Percentiles rank a stretch among this genome's conserved stretches.
These are phyloP conservation scores for Ammospiza nelsoni DNA, from an alignment of 2,113 vertebrate species.

Conservation along the genomic window DNA sequence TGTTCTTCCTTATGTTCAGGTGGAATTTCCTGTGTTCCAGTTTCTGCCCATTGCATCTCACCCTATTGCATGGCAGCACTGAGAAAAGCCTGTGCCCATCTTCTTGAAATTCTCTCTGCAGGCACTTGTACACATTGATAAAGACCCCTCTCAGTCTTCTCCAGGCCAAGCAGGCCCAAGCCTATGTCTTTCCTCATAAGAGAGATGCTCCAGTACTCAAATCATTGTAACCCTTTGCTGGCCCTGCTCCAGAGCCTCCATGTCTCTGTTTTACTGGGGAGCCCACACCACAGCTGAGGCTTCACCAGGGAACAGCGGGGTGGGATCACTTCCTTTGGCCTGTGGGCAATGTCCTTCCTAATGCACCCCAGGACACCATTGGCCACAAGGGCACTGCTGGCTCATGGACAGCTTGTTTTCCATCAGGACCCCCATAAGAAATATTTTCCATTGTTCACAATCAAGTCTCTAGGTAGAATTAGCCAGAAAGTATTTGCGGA, in stretches of 20 bases:
- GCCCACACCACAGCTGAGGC: neutral
- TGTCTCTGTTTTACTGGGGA: neutral
- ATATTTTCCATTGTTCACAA: neutral
- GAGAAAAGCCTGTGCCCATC: neutral
- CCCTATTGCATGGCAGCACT: neutral
- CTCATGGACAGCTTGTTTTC: neutral
- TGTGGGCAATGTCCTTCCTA: neutral
- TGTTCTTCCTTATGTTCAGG: neutral
- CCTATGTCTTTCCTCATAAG: neutral
- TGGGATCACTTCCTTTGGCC: accelerated
- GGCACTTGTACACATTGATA: neutral
- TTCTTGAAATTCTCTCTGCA: accelerated
- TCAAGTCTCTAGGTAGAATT: neutral
- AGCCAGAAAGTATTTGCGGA: neutral
- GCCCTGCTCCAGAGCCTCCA: neutral
- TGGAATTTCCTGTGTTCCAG: neutral
- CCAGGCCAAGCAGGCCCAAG: neutral
- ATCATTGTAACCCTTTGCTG: neutral
- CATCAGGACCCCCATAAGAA: neutral
- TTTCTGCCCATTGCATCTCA: neutral
- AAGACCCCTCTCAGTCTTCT: neutral
- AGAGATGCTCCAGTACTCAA: neutral
- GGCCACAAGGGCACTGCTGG: neutral
- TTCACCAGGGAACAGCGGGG: neutral
- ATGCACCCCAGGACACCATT: neutral